A percentile compares a stretch with the other conserved stretches of the same genome.
These are phyloP conservation scores for Thecocarcelia acutangulata DNA, from an alignment of 2,888 invertebrate genomes.

Conservation along the genomic window DNA sequence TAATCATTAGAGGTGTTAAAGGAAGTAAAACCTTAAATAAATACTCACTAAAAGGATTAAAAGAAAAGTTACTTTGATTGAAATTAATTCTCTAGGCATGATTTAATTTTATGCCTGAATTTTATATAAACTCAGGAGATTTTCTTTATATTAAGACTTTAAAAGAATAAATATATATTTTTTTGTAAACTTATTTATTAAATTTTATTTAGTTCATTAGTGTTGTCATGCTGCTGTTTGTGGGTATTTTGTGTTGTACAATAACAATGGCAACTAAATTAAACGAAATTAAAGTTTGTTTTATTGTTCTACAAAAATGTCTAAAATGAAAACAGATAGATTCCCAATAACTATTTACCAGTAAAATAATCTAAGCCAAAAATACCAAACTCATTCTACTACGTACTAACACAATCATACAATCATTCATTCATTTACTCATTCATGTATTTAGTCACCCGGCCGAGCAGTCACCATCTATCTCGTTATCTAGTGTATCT, in stretches of 20 bases:
- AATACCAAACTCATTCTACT: constrained; percentile 5
- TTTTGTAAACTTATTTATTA: not conserved
- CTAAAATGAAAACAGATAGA: constrained; percentile 33
- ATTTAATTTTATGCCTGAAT: constrained; percentile 2
- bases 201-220: constrained; percentile 60
- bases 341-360: constrained; percentile 35
- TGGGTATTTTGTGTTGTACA: constrained; percentile 12
- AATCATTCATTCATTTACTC: not conserved
- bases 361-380: constrained; percentile 42
- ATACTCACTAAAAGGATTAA: constrained; percentile 11
- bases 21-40: constrained; percentile 3
- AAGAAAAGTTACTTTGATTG: not conserved
- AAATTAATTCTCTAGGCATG: not conserved
- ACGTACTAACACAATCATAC: constrained; percentile 8
- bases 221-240: constrained; percentile 28
- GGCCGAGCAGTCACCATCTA: constrained; percentile 2
- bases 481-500: not conserved
- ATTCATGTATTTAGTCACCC: not conserved
- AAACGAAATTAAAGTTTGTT: constrained; percentile 63
- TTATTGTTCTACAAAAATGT: constrained; percentile 31
- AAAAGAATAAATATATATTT: too few species aligned
- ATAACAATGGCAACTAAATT: constrained; percentile 60
- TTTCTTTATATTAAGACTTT: not conserved
- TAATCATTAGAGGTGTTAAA: constrained; percentile 4
- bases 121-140: constrained; percentile 3